Evolutionary conservation across 1,140 invertebrate species (phyloP).

Genomic region (Drosophila biarmipes): DNA sequence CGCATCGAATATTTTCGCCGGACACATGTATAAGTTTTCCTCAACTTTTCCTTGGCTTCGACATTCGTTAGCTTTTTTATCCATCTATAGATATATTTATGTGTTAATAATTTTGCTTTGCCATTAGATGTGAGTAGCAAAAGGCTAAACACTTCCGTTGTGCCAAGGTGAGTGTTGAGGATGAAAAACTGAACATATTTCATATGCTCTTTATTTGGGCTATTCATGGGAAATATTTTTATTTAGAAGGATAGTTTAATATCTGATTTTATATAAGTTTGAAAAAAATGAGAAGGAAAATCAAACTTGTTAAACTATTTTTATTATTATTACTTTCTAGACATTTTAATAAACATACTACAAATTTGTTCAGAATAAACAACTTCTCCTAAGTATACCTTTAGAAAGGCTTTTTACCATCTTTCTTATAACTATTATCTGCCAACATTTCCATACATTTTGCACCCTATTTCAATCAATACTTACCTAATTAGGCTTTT

Average conservation of each 20-base stretch:
- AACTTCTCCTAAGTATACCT: background rate
- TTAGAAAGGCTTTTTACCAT: background rate
- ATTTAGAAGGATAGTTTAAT: no score
- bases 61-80: conserved; percentile 26
- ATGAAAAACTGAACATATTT: conserved; percentile 11
- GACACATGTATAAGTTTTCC: conserved; percentile 26
- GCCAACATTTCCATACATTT: background rate
- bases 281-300: background rate
- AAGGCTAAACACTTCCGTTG: conserved; percentile 31
- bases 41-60: conserved; percentile 30
- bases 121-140: conserved; percentile 15
- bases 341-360: background rate
- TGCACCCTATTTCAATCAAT: no score
- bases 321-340: background rate
- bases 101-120: conserved; percentile 43
- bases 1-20: conserved; percentile 50
- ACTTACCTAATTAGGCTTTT: conserved; percentile 3
- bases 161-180: conserved; percentile 19
- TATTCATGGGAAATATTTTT: background rate
- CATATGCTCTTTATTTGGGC: background rate
- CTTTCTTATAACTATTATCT: background rate
- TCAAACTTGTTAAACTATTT: no score
- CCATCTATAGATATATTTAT: conserved; percentile 16
- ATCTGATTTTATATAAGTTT: no score
- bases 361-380: background rate